phyloP scores from a whole-genome alignment of 2,797 vertebrate species.

The Sebastes taczanowskii region DNA sequence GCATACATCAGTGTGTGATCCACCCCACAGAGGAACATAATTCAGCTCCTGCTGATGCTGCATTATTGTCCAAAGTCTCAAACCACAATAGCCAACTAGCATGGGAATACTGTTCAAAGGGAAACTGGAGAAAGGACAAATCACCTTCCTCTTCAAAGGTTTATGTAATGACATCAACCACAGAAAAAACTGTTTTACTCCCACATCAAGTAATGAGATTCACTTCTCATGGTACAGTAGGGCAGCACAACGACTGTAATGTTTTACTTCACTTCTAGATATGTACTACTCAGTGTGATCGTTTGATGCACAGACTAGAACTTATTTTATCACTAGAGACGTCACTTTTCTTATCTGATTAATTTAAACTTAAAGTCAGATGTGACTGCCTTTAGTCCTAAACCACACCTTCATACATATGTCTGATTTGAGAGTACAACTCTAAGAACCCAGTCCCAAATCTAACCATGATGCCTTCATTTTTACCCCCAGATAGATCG shows the following conservation, averaged over 20 bases:
- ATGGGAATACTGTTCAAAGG: not conserved
- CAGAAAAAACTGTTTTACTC: not conserved
- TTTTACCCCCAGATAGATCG: no score
- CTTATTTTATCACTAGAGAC: not conserved
- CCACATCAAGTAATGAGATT: not conserved
- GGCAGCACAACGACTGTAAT: not conserved
- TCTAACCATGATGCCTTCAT: no score
- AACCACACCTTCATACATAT: no score
- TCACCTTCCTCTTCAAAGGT: not conserved
- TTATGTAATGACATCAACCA: not conserved
- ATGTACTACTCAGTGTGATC: not conserved
- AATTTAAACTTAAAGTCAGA: not conserved
- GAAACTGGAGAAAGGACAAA: not conserved
- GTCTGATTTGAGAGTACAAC: no score
- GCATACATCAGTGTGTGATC: not conserved
- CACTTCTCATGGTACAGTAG: not conserved
- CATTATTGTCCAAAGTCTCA: constrained; percentile 7
- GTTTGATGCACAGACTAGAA: not conserved
- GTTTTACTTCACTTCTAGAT: not conserved
- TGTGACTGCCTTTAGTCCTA: no score
- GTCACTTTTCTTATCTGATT: not conserved
- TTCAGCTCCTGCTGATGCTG: not conserved
- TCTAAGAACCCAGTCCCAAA: no score
- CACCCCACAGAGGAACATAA: not conserved
- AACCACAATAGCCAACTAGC: not conserved